These are phyloP conservation scores for Muntiacus muntjak DNA, from an alignment of 2,113 vertebrate species.

Conservation along the genomic window DNA sequence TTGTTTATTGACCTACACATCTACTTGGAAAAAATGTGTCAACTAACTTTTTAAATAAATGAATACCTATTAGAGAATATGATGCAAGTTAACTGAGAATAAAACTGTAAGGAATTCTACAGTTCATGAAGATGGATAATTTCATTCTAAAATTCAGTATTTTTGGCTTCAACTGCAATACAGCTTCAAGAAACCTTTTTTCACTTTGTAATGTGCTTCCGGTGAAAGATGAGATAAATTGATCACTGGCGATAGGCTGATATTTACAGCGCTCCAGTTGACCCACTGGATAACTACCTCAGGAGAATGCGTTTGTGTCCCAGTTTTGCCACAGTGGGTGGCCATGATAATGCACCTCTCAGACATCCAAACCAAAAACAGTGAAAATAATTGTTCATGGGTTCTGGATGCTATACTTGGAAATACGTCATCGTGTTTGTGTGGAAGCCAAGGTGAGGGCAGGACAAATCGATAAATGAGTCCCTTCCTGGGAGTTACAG, in stretches of 20 bases:
- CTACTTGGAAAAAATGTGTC: background rate
- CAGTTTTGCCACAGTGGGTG: no score
- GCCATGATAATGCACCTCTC: background rate
- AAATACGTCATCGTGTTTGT: background rate
- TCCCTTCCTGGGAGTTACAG: background rate
- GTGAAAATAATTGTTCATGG: background rate
- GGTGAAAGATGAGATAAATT: background rate
- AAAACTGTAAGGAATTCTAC: background rate
- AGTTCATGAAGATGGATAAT: background rate
- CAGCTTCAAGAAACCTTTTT: background rate
- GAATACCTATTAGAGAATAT: background rate
- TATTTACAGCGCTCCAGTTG: rapidly evolving
- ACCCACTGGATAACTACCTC: background rate
- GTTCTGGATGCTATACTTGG: rapidly evolving
- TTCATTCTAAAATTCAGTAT: background rate
- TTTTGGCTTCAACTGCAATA: background rate
- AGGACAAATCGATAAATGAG: background rate
- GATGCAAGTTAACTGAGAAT: background rate
- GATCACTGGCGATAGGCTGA: background rate
- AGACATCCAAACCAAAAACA: background rate
- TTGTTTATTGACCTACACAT: background rate
- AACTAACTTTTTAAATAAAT: background rate
- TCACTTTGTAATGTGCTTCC: background rate
- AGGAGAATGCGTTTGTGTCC: background rate
- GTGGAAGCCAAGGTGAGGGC: background rate